Base-by-base conservation (phyloP, 2,797 vertebrate genomes). In the Melopsittacus undulatus region DNA sequence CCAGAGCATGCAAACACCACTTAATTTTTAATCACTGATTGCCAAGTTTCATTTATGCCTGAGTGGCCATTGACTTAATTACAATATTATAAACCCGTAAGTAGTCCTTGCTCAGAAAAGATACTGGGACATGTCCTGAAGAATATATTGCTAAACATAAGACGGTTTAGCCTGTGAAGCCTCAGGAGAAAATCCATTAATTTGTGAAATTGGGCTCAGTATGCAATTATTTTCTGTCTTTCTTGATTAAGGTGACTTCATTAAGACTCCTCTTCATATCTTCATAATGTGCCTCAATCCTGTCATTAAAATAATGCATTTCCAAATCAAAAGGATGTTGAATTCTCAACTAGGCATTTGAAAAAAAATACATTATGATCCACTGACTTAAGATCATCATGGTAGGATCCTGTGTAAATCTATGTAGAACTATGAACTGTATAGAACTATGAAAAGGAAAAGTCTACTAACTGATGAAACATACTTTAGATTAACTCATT, bases 171-270 rank as follows among this genome's bases (percentile, higher is more conserved):
- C 15, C 40, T 59, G 23, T 77, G 87, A 94, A 90, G 43, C 27
- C 43, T 85, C 36, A 36, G 52, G n/a, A 90, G 19, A 94, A 89
- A 94, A 87, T 8, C 29, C 52, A 89, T 86, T 94, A 89, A 93
- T 90, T 94, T 81, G 43, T 87, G 68, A 94, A 91, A 77, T 52
- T 7, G 19, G 38, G 8, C 49, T 96, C 85, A 66, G 68, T 80
- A 83, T 91, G 83, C 45, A 94, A 91, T 90, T 95, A 90, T 89
- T 94, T 95, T 95, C 83, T 89, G 52, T 73, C 54, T 81, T 76
- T 83, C 73, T 79, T 88, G 79, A 96, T 91, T 92, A 93, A 93
- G 73, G 86, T 94, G 89, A 93, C 89, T 95, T 94, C 26, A 21
- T 34, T 70, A 80, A 92, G 73, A 86, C 36, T 88, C 38, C 14